A percentile compares a stretch with the other conserved stretches of the same genome.
These are phyloP conservation scores for Petrocephalus zakoni DNA, from an alignment of 2,113 vertebrate species.

Conservation along the genomic window DNA sequence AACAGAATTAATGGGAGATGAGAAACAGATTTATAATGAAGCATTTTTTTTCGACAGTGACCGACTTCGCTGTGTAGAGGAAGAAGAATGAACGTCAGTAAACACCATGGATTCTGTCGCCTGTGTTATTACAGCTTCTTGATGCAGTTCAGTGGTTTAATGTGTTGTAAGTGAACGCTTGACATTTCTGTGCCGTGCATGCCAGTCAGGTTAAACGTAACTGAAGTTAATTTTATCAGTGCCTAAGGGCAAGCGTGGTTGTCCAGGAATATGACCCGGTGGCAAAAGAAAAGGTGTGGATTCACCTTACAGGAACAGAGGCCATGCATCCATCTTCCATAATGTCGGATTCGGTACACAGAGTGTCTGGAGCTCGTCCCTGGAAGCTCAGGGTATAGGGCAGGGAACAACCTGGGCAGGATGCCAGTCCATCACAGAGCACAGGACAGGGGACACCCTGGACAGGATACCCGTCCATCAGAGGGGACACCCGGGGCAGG, in stretches of 20 bases:
- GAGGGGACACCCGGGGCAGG: neutral
- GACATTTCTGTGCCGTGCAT: neutral
- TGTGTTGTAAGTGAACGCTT: neutral
- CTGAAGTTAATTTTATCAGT: neutral
- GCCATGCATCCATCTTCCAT: neutral
- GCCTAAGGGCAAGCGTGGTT: neutral
- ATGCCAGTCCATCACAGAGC: too few relatives aligned
- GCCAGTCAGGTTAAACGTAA: neutral
- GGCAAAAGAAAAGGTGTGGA: neutral
- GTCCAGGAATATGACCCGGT: neutral
- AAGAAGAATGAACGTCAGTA: neutral
- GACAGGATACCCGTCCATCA: neutral
- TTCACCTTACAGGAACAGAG: neutral
- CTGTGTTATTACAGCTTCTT: neutral
- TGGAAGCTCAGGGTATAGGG: neutral
- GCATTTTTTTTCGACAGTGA: neutral
- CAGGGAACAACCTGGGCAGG: neutral
- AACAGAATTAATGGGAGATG: neutral
- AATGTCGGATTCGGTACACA: neutral
- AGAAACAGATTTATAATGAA: neutral
- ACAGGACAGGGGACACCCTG: neutral
- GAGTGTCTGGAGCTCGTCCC: neutral
- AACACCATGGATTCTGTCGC: neutral
- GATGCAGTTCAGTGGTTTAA: neutral
- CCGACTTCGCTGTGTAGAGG: neutral